Evolutionary conservation across 2,113 vertebrate species (phyloP), one percentile per base, ranked within the genome.

Genomic region (Chascanopsetta lugubris): DNA sequence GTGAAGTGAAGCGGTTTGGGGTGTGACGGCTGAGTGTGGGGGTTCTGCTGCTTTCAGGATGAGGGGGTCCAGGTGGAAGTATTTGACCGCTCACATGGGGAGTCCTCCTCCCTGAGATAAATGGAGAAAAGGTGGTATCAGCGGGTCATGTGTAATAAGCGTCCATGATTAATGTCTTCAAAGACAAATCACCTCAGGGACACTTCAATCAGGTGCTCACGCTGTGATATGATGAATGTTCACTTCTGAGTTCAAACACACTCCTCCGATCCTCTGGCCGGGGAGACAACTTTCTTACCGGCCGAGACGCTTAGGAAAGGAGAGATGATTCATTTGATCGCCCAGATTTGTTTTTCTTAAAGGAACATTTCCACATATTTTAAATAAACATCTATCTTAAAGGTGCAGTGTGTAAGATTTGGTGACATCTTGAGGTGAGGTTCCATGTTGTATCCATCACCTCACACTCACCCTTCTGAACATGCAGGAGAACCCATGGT

Each of bases 81-180:
- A 76, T 84, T 87, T 86, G 71, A 84, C 71, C 72, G 24, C 20
- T 32, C 68, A 62, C 56, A 66, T 30, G 26, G 72, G 77, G 56
- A 72, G 61, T 69, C 56, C 51, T 81, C 61, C 64, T 74, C 38
- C 25, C 40, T 4, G 49, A 82, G 82, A 85, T 74, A 70, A 84
- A 88, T 78, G 72, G 45, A 71, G 57, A 77, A 64, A n/a, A 50
- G 45, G 67, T 73, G 47, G 71, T 59, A 75, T 66, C 81, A 79
- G 85, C 71, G 76, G 79, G 81, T 78, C 77, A 80, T 75, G 75
- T 77, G 68, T 76, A 85, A 83, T 85, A 80, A 80, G 83, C 73
- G 69, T 70, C 73, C 50, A 71, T 80, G 83, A 87, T 85, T 81
- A 83, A 88, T 86, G 75, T 69, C 67, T 83, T 79, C 80, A 76